These are phyloP conservation scores for Drosophila trapezifrons DNA, from an alignment of 1,140 invertebrate species.

Conservation along the genomic window DNA sequence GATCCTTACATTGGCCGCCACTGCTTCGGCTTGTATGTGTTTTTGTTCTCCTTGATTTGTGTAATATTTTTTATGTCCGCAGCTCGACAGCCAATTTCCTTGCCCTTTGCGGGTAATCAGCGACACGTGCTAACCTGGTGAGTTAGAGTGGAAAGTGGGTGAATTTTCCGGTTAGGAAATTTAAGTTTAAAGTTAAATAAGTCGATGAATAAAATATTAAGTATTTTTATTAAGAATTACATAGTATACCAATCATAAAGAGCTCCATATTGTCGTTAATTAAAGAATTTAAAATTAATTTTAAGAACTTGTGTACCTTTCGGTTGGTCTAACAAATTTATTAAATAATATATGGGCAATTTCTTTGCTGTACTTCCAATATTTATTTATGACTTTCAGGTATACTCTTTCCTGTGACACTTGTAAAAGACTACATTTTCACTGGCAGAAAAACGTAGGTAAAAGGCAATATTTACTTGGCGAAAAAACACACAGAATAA, in stretches of 20 bases:
- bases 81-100: constrained; percentile 12
- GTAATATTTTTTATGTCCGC: constrained; percentile 39
- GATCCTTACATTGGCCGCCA: constrained; percentile 1
- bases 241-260: too few species aligned
- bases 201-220: too few species aligned
- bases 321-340: too few species aligned
- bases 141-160: not conserved
- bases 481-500: constrained; percentile 4
- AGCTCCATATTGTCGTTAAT: too few species aligned
- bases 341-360: not conserved
- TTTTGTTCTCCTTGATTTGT: constrained; percentile 44
- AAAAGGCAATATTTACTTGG: constrained; percentile 6
- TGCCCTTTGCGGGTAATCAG: constrained; percentile 28
- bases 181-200: not conserved
- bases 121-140: constrained; percentile 41
- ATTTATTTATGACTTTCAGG: too few species aligned
- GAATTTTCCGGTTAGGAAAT: not conserved
- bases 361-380: not conserved
- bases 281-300: too few species aligned
- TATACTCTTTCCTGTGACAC: not conserved
- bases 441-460: not conserved
- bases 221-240: too few species aligned
- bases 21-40: constrained; percentile 11
- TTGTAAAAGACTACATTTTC: not conserved
- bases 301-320: too few species aligned